phyloP scores from a whole-genome alignment of 92 coral and sea anemone genomes.

The Siderastrea siderea region DNA sequence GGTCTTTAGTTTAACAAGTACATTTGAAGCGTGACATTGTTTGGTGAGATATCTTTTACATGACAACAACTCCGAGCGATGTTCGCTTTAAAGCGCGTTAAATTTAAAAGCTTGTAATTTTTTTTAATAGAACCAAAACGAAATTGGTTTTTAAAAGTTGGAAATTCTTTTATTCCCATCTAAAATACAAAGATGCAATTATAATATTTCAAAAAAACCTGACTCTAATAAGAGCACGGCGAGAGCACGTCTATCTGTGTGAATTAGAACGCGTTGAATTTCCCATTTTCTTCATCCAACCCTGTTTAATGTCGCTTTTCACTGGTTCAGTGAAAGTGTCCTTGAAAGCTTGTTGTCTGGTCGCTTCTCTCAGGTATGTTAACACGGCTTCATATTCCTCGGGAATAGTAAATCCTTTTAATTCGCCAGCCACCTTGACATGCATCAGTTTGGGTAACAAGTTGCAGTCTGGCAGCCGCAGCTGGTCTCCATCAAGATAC shows the following conservation, averaged over 20 bases:
- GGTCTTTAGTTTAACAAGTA: background rate
- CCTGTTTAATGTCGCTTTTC: constrained; percentile 46
- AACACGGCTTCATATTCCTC: constrained; percentile 31
- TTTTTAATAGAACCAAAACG: background rate
- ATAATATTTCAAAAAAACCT: background rate
- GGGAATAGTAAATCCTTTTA: constrained; percentile 45
- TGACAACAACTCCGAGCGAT: background rate
- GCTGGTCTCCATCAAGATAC: constrained; percentile 63
- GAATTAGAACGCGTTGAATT: background rate
- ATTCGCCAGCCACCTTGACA: constrained; percentile 51
- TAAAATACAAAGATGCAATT: background rate
- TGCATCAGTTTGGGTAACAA: constrained; percentile 81
- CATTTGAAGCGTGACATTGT: background rate
- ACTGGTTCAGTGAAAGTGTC: constrained; percentile 44
- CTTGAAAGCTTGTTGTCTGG: constrained; percentile 49
- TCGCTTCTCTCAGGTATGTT: constrained; percentile 62
- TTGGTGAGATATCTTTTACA: background rate
- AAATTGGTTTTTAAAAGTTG: background rate
- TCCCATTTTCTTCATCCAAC: constrained; percentile 59
- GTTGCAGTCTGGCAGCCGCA: constrained; percentile 83
- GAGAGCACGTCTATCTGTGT: background rate
- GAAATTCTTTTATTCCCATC: background rate
- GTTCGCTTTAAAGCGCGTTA: background rate
- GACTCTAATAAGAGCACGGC: background rate
- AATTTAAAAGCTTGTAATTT: background rate